Percentiles rank a stretch among this genome's conserved stretches.
These are phyloP conservation scores for Crypturellus undulatus DNA, from an alignment of 2,113 vertebrate genomes.

Conservation along the genomic window DNA sequence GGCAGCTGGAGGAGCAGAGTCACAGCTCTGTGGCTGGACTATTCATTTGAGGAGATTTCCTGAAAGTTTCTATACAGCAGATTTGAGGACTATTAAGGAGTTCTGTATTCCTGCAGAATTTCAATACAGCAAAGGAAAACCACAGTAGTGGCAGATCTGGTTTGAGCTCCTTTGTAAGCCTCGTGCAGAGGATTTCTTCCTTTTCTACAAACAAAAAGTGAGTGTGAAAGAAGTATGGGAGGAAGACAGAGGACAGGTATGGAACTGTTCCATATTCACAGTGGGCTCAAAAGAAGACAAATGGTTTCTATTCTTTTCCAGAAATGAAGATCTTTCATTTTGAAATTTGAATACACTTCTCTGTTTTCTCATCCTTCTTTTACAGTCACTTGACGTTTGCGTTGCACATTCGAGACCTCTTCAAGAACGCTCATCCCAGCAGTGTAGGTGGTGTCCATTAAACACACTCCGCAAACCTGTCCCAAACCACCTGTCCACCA, in stretches of 20 bases:
- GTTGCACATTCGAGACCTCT: background rate
- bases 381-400: background rate
- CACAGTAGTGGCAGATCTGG: background rate
- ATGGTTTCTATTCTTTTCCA: background rate
- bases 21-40: background rate
- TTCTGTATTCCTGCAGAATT: background rate
- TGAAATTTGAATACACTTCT: background rate
- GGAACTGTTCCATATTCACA: background rate
- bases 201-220: background rate
- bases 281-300: background rate
- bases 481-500: background rate
- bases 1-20: background rate
- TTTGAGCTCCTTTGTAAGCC: background rate
- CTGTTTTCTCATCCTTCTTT: background rate
- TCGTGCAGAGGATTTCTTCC: background rate
- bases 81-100: background rate
- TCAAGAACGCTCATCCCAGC: background rate
- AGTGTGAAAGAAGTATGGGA: background rate
- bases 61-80: background rate
- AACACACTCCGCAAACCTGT: background rate
- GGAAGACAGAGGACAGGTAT: background rate
- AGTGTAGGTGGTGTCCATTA: background rate
- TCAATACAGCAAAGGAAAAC: background rate
- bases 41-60: background rate
- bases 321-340: background rate